Evolutionary conservation across 2,113 vertebrate species (phyloP), one percentile per base, ranked within the genome.

Genomic region (Rhabdomys dilectus): DNA sequence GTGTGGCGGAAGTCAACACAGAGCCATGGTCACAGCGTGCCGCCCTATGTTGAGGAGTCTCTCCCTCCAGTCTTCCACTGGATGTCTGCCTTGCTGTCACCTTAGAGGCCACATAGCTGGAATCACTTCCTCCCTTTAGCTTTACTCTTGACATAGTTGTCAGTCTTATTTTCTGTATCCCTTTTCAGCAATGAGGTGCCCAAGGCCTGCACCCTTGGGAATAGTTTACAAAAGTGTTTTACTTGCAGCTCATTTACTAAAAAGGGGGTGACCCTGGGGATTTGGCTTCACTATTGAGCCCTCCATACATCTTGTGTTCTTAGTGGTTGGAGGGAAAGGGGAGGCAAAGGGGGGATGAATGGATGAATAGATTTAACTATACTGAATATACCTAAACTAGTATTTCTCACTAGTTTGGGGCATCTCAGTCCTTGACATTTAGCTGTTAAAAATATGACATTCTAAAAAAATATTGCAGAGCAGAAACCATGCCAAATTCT

Each of bases 31-130:
- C n/a, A 34, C 73, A 70, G 82, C 62, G 7, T 42, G 34, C 3
- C 0, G 0, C 5, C 7, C 70, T 17, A 13, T 73, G 10, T 2
- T 5, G 7, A 39, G 36, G 19, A 22, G 8, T 7, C 45, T 29
- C 90, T 42, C 64, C 56, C 90, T 97, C 72, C 12, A 70, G 9
- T n/a, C 89, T 85, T 58, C 29, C 64, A 31, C 29, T 66, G 64
- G 11, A 29, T 62, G 1, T 45, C 12, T 62, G 36, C 91, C 94
- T 72, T 26, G 51, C 45, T 64, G 12, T 31, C 60, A 7, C 31
- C 73, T 85, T 17, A 66, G 45, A 90, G 45, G 17, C 34, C 15
- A 7, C 19, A 45, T n/a, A 17, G 9, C 19, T 36, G 36, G 26
- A 53, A 7, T 88, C 34, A 58, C 29, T 66, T 51, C 75, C 48